A percentile compares a stretch with the other conserved stretches of the same genome.
Evolutionary conservation across 2,797 vertebrate species (phyloP).

Genomic region (Tamandua tetradactyla): DNA sequence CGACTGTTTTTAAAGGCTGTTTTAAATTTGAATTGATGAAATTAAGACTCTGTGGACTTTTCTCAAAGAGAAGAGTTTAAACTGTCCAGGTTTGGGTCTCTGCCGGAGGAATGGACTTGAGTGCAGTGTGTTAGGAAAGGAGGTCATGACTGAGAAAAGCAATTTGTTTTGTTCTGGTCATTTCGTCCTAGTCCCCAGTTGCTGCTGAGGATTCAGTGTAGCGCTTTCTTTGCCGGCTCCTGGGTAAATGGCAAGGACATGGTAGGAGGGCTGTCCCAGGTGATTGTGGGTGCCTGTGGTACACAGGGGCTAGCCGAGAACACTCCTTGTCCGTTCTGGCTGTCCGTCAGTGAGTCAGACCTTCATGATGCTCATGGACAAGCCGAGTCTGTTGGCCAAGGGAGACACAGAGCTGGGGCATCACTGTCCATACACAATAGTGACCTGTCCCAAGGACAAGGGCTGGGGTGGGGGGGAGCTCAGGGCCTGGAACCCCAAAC

Average conservation of each 20-base stretch:
- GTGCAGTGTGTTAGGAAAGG: background rate
- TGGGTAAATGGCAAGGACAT: background rate
- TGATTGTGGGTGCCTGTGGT: background rate
- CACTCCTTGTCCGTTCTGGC: background rate
- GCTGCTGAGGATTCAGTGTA: background rate
- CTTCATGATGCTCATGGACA: background rate
- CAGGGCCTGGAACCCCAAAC: too few species aligned
- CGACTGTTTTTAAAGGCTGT: background rate
- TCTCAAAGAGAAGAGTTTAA: background rate
- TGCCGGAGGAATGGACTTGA: accelerated
- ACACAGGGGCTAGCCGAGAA: background rate
- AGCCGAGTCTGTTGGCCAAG: background rate
- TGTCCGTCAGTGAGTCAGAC: accelerated
- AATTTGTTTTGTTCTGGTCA: background rate
- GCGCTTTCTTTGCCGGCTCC: background rate
- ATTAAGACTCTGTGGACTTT: background rate
- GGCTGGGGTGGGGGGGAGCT: accelerated
- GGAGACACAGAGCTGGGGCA: background rate
- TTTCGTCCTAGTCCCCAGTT: background rate
- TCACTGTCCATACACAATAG: background rate
- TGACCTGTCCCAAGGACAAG: background rate
- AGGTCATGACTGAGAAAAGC: background rate
- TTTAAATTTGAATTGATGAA: constrained; percentile 38
- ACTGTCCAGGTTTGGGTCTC: background rate
- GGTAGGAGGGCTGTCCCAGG: background rate